Base-by-base conservation (phyloP, 2,797 vertebrate species). In the Parauchenoglanis ngamensis region DNA sequence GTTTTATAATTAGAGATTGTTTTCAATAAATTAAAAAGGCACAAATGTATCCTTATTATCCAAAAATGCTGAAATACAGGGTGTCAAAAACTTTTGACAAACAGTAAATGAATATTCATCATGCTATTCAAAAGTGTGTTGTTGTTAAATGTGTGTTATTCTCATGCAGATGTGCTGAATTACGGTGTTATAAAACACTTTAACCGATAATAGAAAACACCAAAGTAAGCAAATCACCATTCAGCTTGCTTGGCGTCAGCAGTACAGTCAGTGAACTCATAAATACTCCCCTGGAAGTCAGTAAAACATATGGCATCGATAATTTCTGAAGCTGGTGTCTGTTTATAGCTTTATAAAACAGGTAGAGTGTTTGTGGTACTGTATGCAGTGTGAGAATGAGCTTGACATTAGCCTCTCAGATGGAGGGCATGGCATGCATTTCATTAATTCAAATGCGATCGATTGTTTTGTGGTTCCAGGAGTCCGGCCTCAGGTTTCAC, bases 401-500 rank as follows among this genome's bases (percentile, higher is more conserved):
- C 75, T 83, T 87, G 61, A 81, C 80, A 78, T 87, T 59, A 63
- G 75, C 49, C 83, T 82, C n/a, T 83, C 17, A 68, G 81, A 68
- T 83, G 49, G 44, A 83, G 68, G 46, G 73, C 63, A 85, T 54
- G 17, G 12, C 46, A 84, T 72, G 49, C 63, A 44, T 40, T 83
- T 31, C 1, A 4, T 82, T 86, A 73, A 68, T 44, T 61, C 75
- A 85, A 83, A 77, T 61, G 81, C 63, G 49, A 78, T 25, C 61
- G 79, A 19, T 86, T 72, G 57, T 67, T 87, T 52, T 78, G 56
- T 87, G 84, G 13, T 88, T 89, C 19, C 92, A 99, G 98, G 98
- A 99, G 93, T 99, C 98, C 0, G 98, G 98, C 83, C 94, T 99
- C 90, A 96, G 98, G 93, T 99, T 99, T 92, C 98, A 99, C 93